phyloP scores from a whole-genome alignment of 1,140 invertebrate species.

The Drosophila tsacasi region DNA sequence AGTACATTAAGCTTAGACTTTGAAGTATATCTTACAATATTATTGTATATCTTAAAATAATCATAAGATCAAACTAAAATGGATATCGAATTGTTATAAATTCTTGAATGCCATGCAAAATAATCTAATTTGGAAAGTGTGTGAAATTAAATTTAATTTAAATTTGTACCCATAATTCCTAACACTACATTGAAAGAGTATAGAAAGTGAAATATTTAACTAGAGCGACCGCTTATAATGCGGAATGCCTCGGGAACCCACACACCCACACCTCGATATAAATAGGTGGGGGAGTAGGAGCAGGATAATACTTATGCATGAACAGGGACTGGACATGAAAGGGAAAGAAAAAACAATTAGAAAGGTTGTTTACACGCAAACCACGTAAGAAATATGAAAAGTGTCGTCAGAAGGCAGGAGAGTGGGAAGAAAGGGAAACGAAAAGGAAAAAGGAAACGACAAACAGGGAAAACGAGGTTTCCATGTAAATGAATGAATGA shows the following conservation, averaged over 20 bases:
- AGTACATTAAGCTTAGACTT: background rate
- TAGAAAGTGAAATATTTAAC: constrained; percentile 46
- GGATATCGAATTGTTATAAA: background rate
- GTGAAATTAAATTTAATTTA: background rate
- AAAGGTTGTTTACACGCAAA: constrained; percentile 76
- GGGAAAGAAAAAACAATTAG: constrained; percentile 61
- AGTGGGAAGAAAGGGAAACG: constrained; percentile 12
- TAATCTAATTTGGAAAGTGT: background rate
- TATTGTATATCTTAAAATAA: background rate
- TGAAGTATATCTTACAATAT: background rate
- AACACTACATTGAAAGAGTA: constrained; percentile 1
- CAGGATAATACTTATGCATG: constrained; percentile 64
- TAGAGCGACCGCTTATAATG: constrained; percentile 52
- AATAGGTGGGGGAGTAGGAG: constrained; percentile 25
- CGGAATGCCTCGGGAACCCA: constrained; percentile 40
- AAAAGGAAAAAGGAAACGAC: constrained; percentile 32
- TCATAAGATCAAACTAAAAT: background rate
- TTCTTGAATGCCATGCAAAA: background rate
- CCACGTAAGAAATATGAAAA: constrained; percentile 58
- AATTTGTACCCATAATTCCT: background rate
- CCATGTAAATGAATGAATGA: constrained; percentile 57
- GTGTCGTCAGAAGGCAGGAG: constrained; percentile 25
- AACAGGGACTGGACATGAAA: constrained; percentile 70
- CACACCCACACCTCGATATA: constrained; percentile 23
- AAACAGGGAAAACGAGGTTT: constrained; percentile 51